Evolutionary conservation across 2,888 invertebrate species (phyloP).

Genomic region (Myopa testacea): DNA sequence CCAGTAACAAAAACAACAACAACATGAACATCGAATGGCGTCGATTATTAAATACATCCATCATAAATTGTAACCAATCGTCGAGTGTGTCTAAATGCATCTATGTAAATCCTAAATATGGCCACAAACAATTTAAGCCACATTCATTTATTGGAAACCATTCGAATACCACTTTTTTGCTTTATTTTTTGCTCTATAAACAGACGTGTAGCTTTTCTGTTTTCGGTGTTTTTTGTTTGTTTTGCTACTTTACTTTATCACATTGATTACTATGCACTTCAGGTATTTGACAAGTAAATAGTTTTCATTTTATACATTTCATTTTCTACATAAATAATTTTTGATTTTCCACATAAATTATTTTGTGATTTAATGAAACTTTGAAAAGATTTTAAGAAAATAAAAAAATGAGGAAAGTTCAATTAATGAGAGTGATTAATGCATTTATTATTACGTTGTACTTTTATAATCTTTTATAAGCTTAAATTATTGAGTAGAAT

Average conservation of each 20-base stretch:
- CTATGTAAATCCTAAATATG: slow-evolving; percentile 43
- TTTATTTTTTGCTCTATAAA: background rate
- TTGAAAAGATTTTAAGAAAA: background rate
- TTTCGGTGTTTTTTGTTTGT: background rate
- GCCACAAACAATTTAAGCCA: slow-evolving; percentile 36
- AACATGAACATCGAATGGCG: background rate
- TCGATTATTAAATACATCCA: slow-evolving; percentile 35
- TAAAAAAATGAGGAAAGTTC: background rate
- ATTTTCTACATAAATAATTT: background rate
- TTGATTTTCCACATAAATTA: background rate
- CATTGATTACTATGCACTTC: slow-evolving; percentile 9
- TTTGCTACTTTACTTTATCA: background rate
- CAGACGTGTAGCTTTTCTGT: background rate
- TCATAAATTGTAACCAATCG: slow-evolving; percentile 39
- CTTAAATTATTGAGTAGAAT: no score
- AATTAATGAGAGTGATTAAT: background rate
- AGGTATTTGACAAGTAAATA: slow-evolving; percentile 11
- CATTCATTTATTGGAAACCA: slow-evolving; percentile 28
- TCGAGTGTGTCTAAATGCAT: slow-evolving; percentile 26
- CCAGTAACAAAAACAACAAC: background rate
- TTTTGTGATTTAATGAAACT: no score
- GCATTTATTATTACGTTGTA: no score
- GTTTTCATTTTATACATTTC: background rate
- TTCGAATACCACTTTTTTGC: slow-evolving; percentile 1
- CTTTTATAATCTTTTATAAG: no score